Evolutionary conservation across 2,113 vertebrate genomes (phyloP).

Genomic region (Salvator merianae): DNA sequence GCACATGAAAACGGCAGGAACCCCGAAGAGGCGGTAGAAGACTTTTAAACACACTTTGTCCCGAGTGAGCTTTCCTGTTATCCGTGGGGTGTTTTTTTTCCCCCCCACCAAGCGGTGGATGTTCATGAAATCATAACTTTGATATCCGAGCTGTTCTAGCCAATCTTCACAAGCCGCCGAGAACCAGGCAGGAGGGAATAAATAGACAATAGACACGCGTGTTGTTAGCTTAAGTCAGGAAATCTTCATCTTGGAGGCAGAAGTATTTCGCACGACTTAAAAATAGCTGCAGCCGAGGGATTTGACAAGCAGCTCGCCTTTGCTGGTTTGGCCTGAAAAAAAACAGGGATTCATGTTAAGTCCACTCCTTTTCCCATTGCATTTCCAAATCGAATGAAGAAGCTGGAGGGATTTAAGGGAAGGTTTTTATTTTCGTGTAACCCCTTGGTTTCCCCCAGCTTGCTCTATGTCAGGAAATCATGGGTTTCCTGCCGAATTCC

Average conservation of each 20-base stretch:
- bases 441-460: constrained; percentile 69
- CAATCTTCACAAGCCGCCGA: constrained; percentile 47
- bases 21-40: constrained; percentile 32
- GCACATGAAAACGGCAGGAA: constrained; percentile 63
- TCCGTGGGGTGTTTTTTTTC: too few relatives aligned
- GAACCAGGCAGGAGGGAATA: constrained; percentile 61
- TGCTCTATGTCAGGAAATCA: constrained; percentile 83
- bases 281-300: constrained; percentile 54
- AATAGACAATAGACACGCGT: constrained; percentile 42
- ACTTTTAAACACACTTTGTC: constrained; percentile 29
- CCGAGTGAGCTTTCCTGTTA: constrained; percentile 24
- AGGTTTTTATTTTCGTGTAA: background rate
- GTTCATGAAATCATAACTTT: constrained; percentile 73
- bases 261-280: constrained; percentile 56
- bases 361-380: constrained; percentile 70
- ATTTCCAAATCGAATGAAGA: constrained; percentile 74
- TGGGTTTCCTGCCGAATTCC: constrained; percentile 86
- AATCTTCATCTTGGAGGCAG: constrained; percentile 65
- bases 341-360: constrained; percentile 63
- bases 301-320: constrained; percentile 36
- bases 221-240: constrained; percentile 59
- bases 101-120: background rate
- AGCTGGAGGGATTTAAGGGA: constrained; percentile 72
- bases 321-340: constrained; percentile 55
- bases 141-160: constrained; percentile 61